These are phyloP conservation scores for Sicus ferrugineus DNA, from an alignment of 2,888 invertebrate genomes.

Conservation along the genomic window DNA sequence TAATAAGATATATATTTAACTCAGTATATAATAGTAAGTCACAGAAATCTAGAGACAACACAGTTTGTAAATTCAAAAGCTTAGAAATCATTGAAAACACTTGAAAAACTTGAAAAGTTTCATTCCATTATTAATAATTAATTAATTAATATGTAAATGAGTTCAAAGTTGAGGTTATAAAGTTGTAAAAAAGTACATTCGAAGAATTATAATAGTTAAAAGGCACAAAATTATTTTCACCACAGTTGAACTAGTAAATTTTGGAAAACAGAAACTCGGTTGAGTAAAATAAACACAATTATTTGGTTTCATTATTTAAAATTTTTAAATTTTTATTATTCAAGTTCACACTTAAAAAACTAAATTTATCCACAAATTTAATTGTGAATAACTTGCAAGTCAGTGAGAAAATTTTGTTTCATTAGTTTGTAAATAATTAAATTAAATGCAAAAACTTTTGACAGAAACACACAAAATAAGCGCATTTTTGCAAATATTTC, in stretches of 20 bases:
- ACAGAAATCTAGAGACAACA: background rate
- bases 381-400: conserved; percentile 19
- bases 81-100: background rate
- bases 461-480: conserved; percentile 1
- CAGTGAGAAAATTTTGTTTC: conserved; percentile 8
- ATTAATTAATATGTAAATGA: background rate
- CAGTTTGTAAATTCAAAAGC: background rate
- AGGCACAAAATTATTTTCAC: background rate
- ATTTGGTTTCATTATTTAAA: background rate
- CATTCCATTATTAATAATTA: background rate
- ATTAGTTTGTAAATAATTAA: background rate
- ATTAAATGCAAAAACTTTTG: conserved; percentile 8
- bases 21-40: background rate
- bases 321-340: background rate
- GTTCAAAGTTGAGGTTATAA: background rate
- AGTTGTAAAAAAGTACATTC: background rate
- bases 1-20: conserved; percentile 4
- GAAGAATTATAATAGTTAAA: background rate
- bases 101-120: background rate
- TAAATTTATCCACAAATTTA: background rate
- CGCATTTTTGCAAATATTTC: background rate
- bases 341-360: background rate
- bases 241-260: too few species aligned
- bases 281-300: too few species aligned
- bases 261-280: too few species aligned